A percentile compares a stretch with the other conserved stretches of the same genome.
phyloP scores from a whole-genome alignment of 2,797 vertebrate species.

The Gorsachius magnificus region DNA sequence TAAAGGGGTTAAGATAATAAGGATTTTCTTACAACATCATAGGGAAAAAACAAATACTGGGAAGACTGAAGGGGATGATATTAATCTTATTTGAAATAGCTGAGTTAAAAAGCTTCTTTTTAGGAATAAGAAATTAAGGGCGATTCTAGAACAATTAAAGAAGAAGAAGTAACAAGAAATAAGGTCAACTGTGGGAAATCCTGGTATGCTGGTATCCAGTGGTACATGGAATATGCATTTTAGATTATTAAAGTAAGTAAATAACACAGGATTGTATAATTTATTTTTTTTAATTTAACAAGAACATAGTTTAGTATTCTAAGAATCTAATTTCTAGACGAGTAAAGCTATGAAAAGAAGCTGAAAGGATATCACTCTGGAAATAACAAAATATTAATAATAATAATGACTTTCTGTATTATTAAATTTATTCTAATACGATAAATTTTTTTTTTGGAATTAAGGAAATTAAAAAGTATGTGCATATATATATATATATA shows the following conservation, averaged over 20 bases:
- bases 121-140: neutral
- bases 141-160: neutral
- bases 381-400: neutral
- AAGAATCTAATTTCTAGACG: neutral
- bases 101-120: slow-evolving; percentile 10
- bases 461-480: neutral
- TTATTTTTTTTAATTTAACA: neutral
- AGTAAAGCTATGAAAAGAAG: neutral
- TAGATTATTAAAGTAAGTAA: neutral
- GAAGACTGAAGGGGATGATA: slow-evolving; percentile 18
- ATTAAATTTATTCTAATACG: neutral
- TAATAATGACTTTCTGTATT: neutral
- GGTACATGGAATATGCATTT: neutral
- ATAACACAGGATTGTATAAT: neutral
- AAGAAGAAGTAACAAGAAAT: neutral
- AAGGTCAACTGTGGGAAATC: neutral
- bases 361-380: neutral
- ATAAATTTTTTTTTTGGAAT: neutral
- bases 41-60: neutral
- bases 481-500: neutral
- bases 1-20: slow-evolving; percentile 61
- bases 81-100: slow-evolving; percentile 33
- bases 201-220: neutral
- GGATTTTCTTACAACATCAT: slow-evolving; percentile 47
- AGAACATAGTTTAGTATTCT: neutral